A percentile compares a stretch with the other conserved stretches of the same genome.
Conservation (phyloP, 1,140 invertebrate species). For the Maconellicoccus hirsutus region DNA sequence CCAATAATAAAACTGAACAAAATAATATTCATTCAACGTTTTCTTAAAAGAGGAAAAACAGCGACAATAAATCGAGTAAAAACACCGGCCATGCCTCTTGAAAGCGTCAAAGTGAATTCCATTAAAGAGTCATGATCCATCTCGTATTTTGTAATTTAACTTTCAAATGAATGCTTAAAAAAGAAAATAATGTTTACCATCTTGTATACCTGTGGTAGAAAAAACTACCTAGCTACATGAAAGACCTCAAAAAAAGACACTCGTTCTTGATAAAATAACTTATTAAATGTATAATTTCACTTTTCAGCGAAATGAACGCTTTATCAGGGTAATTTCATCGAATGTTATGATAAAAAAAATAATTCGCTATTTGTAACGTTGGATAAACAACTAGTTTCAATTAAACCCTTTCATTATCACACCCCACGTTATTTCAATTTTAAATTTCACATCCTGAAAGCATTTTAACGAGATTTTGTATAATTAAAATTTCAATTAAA, state of each 20-base stretch:
- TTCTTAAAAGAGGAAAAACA: neutral
- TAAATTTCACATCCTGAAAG: neutral
- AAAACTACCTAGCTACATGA: neutral
- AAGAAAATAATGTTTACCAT: neutral
- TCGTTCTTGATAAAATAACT: neutral
- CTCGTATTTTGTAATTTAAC: conserved; percentile 5
- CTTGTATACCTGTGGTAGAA: neutral
- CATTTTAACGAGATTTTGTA: neutral
- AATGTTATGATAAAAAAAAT: neutral
- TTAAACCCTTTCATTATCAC: neutral
- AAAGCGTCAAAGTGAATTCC: neutral
- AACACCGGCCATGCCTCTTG: neutral
- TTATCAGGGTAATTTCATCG: neutral
- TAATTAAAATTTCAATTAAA: neutral
- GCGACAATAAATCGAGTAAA: neutral
- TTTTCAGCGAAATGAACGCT: neutral
- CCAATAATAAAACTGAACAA: too few species aligned
- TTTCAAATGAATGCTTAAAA: conserved; percentile 5
- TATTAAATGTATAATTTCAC: neutral
- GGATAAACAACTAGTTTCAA: neutral
- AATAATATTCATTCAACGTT: neutral
- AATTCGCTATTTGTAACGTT: neutral
- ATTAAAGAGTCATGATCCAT: conserved; percentile 4
- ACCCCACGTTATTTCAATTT: neutral
- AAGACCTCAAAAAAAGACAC: neutral